Evolutionary conservation across 2,797 vertebrate species (phyloP).

Genomic region (Leptoclinus maculatus): DNA sequence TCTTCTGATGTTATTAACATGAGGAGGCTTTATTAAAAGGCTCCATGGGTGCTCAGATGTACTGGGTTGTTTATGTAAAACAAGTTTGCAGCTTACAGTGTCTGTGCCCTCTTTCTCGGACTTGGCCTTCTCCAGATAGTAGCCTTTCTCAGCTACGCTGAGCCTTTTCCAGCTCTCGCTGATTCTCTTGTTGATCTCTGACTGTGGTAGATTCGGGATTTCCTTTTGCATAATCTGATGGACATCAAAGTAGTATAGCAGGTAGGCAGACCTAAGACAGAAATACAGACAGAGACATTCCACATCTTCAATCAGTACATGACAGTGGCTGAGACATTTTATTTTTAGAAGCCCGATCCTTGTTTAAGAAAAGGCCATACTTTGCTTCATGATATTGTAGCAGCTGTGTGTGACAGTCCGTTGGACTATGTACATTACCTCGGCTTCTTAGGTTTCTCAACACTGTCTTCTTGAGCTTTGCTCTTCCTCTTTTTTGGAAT

Average conservation of each 20-base stretch:
- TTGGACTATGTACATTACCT: constrained; percentile 78
- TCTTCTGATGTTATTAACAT: neutral
- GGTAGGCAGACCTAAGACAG: constrained; percentile 92
- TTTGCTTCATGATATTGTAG: neutral
- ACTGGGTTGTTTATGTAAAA: fast-evolving
- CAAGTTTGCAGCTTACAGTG: constrained; percentile 81
- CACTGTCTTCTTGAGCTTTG: constrained; percentile 84
- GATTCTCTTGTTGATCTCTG: constrained; percentile 98
- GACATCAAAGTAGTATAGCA: constrained; percentile 98
- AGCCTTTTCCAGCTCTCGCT: constrained; percentile 98
- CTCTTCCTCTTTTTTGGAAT: constrained; percentile 93
- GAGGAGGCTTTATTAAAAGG: neutral
- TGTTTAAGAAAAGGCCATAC: neutral
- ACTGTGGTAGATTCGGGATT: constrained; percentile 93
- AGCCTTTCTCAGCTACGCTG: constrained; percentile 94
- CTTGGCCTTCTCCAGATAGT: constrained; percentile 95
- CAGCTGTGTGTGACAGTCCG: neutral
- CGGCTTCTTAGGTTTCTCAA: constrained; percentile 93
- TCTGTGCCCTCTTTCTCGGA: constrained; percentile 93
- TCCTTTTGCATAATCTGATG: constrained; percentile 95
- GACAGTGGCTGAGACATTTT: neutral
- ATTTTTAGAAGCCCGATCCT: neutral
- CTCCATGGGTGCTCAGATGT: neutral
- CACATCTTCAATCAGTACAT: constrained; percentile 2
- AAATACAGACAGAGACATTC: constrained; percentile 16